Percentiles rank a stretch among this genome's conserved stretches.
Evolutionary conservation across 1,140 invertebrate species (phyloP).

Genomic region (Drosophila sturtevanti): DNA sequence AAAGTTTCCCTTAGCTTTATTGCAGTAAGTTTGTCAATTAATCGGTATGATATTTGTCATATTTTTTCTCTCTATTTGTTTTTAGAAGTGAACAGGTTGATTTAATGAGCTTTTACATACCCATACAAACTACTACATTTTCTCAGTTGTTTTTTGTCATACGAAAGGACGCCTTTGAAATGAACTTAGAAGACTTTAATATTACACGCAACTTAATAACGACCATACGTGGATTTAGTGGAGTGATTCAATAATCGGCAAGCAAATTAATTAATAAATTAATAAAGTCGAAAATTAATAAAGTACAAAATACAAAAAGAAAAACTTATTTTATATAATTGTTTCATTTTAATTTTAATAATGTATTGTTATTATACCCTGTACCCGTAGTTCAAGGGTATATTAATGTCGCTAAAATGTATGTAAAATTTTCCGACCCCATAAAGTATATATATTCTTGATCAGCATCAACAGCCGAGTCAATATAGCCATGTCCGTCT

Average conservation of each 20-base stretch:
- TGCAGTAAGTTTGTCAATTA: conserved; percentile 56
- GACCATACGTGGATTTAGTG: conserved; percentile 12
- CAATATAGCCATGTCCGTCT: too few species aligned
- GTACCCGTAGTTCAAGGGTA: too few species aligned
- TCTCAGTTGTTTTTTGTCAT: conserved; percentile 47
- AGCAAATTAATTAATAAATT: too few species aligned
- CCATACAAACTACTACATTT: conserved; percentile 28
- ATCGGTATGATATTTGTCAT: not conserved
- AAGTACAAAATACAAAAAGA: too few species aligned
- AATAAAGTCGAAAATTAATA: not conserved
- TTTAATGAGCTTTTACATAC: conserved; percentile 43
- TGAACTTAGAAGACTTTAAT: conserved; percentile 67
- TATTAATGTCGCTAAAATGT: too few species aligned
- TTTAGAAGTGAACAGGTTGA: conserved; percentile 26
- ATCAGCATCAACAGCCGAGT: too few species aligned
- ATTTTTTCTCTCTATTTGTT: not conserved
- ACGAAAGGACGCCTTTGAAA: conserved; percentile 54
- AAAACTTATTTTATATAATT: too few species aligned
- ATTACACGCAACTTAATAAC: conserved; percentile 49
- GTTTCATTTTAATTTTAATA: too few species aligned
- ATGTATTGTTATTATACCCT: too few species aligned
- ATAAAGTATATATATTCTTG: too few species aligned
- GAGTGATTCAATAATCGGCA: not conserved
- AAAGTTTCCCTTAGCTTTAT: conserved; percentile 51
- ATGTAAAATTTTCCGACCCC: too few species aligned